Base-by-base conservation (phyloP, 2,888 invertebrate species). In the Macrophya annulata region DNA sequence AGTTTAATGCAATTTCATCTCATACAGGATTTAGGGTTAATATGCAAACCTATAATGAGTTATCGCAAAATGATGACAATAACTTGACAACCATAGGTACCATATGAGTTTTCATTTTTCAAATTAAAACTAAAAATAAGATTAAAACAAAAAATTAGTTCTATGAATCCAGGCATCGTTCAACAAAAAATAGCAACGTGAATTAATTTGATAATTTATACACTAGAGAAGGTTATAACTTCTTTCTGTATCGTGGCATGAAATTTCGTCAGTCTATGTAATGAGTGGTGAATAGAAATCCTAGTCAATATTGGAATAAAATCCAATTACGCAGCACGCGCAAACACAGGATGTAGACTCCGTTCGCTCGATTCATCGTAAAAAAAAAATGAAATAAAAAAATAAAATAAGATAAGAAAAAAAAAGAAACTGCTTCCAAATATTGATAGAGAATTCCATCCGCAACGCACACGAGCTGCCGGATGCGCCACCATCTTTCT, bases 271-370 rank as follows among this genome's bases (percentile, higher is more conserved):
- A 62, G 62, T 40, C 40, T 43, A 81, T 68, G 31, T 83, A 83
- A 68, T 83, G 51, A 83, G 71, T 25, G 48, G 10, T 51, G 68
- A 85, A 85, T 82, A 74, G 65, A 43, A 74, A 84, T 84, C 77
- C 55, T 79, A 45, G 81, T 25, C 68, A 71, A 85, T 85, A 85
- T 82, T 82, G 71, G 45, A 81, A 82, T 72, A 43, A 90, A 91
- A 90, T 91, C 89, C 90, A 91, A 91, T 91, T 91, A 91, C 88
- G 88, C 87, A 87, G 88, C 88, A 88, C 86, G 88, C 85, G 89
- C 89, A 90, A 89, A 90, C 89, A 90, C 87, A 88, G 89, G 89
- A 90, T 90, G 90, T 89, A 90, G 89, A 89, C 89, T 89, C 89
- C 88, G 89, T 89, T 88, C 87, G 87, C 88, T 89, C 87, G 89